These are phyloP conservation scores for Philopedon plagiatum DNA, from an alignment of 2,888 invertebrate genomes.

Conservation along the genomic window DNA sequence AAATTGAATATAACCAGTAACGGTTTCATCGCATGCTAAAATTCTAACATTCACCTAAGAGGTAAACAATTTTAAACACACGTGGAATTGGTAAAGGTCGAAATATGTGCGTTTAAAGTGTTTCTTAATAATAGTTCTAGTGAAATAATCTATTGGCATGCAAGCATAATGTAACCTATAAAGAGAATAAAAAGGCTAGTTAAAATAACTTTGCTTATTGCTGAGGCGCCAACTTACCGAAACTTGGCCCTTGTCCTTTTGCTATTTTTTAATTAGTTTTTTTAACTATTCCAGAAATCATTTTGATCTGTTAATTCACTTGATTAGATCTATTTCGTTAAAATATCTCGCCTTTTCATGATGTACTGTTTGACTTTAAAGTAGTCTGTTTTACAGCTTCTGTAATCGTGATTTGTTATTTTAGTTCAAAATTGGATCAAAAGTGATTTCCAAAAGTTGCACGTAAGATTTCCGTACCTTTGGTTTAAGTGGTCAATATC, in stretches of 20 bases:
- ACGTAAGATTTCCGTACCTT: no score
- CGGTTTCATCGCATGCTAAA: constrained; percentile 34
- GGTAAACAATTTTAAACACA: constrained; percentile 40
- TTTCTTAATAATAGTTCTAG: constrained; percentile 37
- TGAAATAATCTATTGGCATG: constrained; percentile 44
- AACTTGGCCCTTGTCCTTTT: constrained; percentile 31
- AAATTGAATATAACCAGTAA: constrained; percentile 3
- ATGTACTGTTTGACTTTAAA: no score
- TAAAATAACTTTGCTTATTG: constrained; percentile 25
- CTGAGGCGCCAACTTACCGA: constrained; percentile 47
- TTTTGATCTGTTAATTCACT: no score
- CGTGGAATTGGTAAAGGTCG: constrained; percentile 22
- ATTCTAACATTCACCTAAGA: constrained; percentile 41
- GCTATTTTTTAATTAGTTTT: constrained; percentile 9
- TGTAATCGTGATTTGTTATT: no score
- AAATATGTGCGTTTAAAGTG: constrained; percentile 42
- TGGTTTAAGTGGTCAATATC: no score
- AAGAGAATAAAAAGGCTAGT: constrained; percentile 39
- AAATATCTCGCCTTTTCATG: no score
- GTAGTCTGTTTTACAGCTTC: no score
- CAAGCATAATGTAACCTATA: constrained; percentile 40
- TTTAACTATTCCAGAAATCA: neutral
- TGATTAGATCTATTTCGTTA: no score
- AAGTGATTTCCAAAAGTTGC: no score
- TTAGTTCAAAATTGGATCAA: no score